Base-by-base conservation (phyloP, 2,888 invertebrate species). In the Salticus scenicus region DNA sequence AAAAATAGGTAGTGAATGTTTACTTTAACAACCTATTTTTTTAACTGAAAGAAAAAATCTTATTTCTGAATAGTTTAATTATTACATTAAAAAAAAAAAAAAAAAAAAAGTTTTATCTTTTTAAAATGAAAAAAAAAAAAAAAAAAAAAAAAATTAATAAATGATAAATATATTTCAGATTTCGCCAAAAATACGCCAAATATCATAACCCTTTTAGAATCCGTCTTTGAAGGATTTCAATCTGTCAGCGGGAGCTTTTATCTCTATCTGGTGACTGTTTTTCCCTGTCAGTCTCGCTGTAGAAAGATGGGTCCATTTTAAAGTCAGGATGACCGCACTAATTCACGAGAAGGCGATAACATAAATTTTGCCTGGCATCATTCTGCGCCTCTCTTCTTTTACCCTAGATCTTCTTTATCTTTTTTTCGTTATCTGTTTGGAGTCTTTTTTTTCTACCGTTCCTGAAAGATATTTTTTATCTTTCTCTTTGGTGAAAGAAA, bases 231-330 rank as follows among this genome's bases (percentile, higher is more conserved):
- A 17, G 76, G 77, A 72, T 84, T 77, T 73, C 77, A 73, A 57
- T 73, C 83, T 84, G 83, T 84, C 83, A 84, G 33, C 83, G 73
- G 69, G 57, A 27, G 77, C 77, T 77, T 84, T 77, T 84, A 84
- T 84, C 83, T 73, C 72, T 77, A 84, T 84, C 73, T 73, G 73
- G 77, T 67, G 73, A 84, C 77, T 57, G 82, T 83, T 76, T 76
- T 74, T 66, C 70, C 41, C 76, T 83, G 83, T 84, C 83, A 84
- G 42, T 70, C 72, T 66, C 67, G 67, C 24, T 72, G 83, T 28
- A 73, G 77, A 84, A 57, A 84, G 77, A 84, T 84, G 77, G 77
- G 73, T 73, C 83, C 83, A 84, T 84, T 84, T 84, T 73, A 75
- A 78, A 77, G 73, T 77, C 73, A 69, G 24, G 74, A 84, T 84